phyloP scores from a whole-genome alignment of 2,888 invertebrate genomes.

The Scaptomyza reducta region DNA sequence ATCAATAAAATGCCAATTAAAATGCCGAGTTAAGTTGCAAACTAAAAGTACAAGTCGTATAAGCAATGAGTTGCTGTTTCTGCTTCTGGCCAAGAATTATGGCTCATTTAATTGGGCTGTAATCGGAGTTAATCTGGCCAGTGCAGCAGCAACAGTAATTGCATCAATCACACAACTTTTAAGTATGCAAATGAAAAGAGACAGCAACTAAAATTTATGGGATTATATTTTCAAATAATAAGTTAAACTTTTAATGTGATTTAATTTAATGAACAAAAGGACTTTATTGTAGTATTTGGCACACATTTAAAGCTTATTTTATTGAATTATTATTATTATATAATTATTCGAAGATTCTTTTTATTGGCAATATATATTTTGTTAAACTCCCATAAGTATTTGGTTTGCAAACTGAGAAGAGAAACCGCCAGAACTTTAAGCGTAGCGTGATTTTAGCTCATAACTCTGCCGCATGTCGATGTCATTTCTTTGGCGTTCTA shows the following conservation, averaged over 20 bases:
- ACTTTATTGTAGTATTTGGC: no score
- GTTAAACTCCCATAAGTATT: no score
- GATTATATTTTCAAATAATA: background rate
- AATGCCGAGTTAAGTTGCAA: conserved; percentile 30
- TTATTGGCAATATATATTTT: no score
- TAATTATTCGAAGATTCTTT: no score
- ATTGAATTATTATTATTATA: background rate
- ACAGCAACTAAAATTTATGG: background rate
- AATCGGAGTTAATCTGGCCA: conserved; percentile 31
- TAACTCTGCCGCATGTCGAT: conserved; percentile 63
- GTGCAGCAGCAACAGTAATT: conserved; percentile 6
- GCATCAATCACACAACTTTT: conserved; percentile 20
- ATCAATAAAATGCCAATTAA: conserved; percentile 67
- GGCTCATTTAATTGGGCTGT: conserved; percentile 41
- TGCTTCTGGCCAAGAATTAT: conserved; percentile 22
- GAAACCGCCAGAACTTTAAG: conserved; percentile 13
- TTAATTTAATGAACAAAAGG: background rate
- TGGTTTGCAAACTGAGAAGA: no score
- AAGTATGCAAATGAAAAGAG: conserved; percentile 9
- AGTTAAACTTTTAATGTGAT: background rate
- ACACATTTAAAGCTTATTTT: background rate
- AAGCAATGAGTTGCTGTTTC: conserved; percentile 27
- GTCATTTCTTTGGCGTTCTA: conserved; percentile 43
- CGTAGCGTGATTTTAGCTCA: conserved; percentile 43
- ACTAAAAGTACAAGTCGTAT: conserved; percentile 52